phyloP scores from a whole-genome alignment of 2,888 invertebrate genomes.

The Rhabditoides inermis region DNA sequence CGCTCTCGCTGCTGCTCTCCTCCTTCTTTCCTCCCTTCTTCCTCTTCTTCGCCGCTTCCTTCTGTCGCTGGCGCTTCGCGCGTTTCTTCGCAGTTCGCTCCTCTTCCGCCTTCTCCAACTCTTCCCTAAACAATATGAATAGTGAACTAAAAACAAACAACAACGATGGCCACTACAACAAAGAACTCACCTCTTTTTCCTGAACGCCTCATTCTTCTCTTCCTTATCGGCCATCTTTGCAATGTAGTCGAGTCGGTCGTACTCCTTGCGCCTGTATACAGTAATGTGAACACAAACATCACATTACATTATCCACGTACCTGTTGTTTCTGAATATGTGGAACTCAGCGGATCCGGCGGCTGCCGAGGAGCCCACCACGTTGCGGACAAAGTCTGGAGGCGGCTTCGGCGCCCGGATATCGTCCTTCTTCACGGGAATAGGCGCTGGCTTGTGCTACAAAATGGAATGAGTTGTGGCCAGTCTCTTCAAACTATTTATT shows the following conservation, averaged over 20 bases:
- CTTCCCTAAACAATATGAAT: constrained; percentile 54
- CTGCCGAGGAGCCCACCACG: constrained; percentile 99
- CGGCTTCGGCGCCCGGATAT: constrained; percentile 62
- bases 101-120: constrained; percentile 55
- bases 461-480: not conserved
- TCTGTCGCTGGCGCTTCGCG: constrained; percentile 64
- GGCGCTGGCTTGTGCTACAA: constrained; percentile 75
- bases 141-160: not conserved
- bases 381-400: constrained; percentile 91
- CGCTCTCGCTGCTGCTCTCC: constrained; percentile 4
- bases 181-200: constrained; percentile 58
- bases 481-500: not conserved
- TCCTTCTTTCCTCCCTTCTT: constrained; percentile 13
- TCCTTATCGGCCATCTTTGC: constrained; percentile 80
- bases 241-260: constrained; percentile 85
- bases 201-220: constrained; percentile 73
- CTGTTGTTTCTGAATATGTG: constrained; percentile 86
- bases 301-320: not conserved
- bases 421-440: constrained; percentile 78
- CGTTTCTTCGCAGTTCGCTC: constrained; percentile 68
- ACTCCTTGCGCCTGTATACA: constrained; percentile 72
- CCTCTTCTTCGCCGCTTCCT: constrained; percentile 22
- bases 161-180: too few relatives aligned
- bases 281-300: not conserved
- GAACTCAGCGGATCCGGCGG: constrained; percentile 97